Conservation (phyloP, 1,140 invertebrate species). For the Geopemphigus sp. region DNA sequence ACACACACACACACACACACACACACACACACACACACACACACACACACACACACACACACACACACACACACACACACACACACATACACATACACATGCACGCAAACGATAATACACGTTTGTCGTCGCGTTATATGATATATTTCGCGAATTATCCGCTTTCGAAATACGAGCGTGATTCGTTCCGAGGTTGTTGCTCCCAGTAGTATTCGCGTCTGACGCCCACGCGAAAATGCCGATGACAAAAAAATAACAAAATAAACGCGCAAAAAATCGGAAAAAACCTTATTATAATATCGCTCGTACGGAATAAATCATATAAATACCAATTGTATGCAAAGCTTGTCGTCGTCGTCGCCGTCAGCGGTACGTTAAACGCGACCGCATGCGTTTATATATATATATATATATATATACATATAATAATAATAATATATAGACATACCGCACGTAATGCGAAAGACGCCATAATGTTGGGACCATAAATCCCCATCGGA, state of each 20-base stretch:
- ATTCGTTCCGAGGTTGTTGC: conserved; percentile 46
- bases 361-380: conserved; percentile 6
- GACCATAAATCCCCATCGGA: conserved; percentile 43
- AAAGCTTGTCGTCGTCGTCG: conserved; percentile 23
- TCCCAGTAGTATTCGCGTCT: conserved; percentile 43
- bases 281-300: conserved; percentile 24
- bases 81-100: no score
- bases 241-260: not conserved
- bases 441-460: not conserved
- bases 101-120: not conserved
- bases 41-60: no score
- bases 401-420: not conserved
- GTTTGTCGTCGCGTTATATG: not conserved
- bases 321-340: conserved; percentile 47
- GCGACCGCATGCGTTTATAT: not conserved
- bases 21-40: no score
- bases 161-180: conserved; percentile 16
- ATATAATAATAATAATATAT: no score
- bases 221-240: conserved; percentile 25
- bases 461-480: not conserved
- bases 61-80: no score
- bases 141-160: conserved; percentile 12
- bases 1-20: not conserved
- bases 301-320: conserved; percentile 37
- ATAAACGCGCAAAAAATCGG: not conserved